Base-by-base conservation (phyloP, 1,140 invertebrate genomes). In the Charaxes varanes region DNA sequence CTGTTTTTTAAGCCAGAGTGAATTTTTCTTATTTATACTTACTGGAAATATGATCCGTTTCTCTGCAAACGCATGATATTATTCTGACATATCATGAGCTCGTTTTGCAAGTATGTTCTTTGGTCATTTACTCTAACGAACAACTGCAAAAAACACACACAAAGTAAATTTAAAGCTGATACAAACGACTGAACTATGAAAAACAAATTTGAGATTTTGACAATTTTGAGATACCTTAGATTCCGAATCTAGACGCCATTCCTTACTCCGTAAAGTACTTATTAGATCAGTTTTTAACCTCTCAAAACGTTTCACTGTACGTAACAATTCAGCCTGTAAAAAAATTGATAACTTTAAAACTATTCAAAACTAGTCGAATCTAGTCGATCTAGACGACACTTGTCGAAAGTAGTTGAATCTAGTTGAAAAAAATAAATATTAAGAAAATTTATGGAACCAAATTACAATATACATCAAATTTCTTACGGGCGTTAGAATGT, bases 241-340 rank as follows among this genome's bases (percentile, higher is more conserved):
- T 59, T 86, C 83, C 0, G 80, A 84, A 58, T 86, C 85, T 38
- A 86, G 54, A 16, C 74, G 69, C 79, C 83, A 85, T 47, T 86
- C 84, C 32, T 79, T 85, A 26, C 84, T 84, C 3, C 82, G 67
- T 6, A 86, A 52, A 17, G 78, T 83, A 41, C 85, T 86, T 32
- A 84, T 69, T 8, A 85, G 53, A 48, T 86, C 85, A 0, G 83
- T 85, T 59, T 82, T 84, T 17, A 85, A 68, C 50, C 85, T 62
- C 52, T 86, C 85, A 28, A 86, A 78, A 52, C 81, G 67, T 58
- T 85, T 86, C 3, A 81, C 78, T 10, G 84, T 81, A 18, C 80
- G 70, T 4, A 85, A 42, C 24, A 86, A 56, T 51, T 86, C 85
- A 14, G 80, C 67, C 85, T 86, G 52, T 3, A 41, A 49, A 27